These are phyloP conservation scores for Troides aeacus DNA, from an alignment of 2,888 invertebrate species.

Conservation along the genomic window DNA sequence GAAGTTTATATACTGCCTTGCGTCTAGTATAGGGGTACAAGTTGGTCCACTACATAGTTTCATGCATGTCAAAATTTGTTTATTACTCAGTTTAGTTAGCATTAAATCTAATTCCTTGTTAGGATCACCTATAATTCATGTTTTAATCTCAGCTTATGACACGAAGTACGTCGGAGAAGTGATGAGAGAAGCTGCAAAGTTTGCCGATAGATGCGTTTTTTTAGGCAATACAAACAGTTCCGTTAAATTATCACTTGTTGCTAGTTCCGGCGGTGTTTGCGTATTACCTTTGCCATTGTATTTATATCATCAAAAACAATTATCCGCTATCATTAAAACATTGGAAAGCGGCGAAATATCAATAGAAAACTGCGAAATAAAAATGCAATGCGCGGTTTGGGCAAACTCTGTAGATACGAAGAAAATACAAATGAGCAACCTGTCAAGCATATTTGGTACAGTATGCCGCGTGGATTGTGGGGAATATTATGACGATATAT, in stretches of 20 bases:
- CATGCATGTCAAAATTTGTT: constrained; percentile 66
- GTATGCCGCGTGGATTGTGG: constrained; percentile 62
- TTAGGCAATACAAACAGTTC: constrained; percentile 52
- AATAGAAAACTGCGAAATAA: constrained; percentile 44
- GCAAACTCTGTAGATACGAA: constrained; percentile 67
- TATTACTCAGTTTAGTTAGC: constrained; percentile 65
- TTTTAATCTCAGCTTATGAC: constrained; percentile 59
- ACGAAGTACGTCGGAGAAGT: constrained; percentile 57
- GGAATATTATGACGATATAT: constrained; percentile 58
- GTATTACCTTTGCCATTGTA: constrained; percentile 63
- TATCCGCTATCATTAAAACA: constrained; percentile 48
- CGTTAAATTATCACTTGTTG: constrained; percentile 50
- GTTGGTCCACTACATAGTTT: constrained; percentile 64
- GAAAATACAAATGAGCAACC: constrained; percentile 55
- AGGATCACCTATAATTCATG: constrained; percentile 58
- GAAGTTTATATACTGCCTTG: constrained; percentile 69
- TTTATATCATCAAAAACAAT: constrained; percentile 58
- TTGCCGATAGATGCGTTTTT: constrained; percentile 50
- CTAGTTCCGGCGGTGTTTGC: constrained; percentile 61
- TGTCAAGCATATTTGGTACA: constrained; percentile 63
- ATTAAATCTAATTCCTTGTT: constrained; percentile 54
- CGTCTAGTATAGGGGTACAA: constrained; percentile 62
- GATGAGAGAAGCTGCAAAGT: constrained; percentile 57
- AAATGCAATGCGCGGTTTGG: constrained; percentile 63
- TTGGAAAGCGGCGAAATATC: constrained; percentile 59